phyloP scores from a whole-genome alignment of 2,797 vertebrate species.

The Dipus sagitta region DNA sequence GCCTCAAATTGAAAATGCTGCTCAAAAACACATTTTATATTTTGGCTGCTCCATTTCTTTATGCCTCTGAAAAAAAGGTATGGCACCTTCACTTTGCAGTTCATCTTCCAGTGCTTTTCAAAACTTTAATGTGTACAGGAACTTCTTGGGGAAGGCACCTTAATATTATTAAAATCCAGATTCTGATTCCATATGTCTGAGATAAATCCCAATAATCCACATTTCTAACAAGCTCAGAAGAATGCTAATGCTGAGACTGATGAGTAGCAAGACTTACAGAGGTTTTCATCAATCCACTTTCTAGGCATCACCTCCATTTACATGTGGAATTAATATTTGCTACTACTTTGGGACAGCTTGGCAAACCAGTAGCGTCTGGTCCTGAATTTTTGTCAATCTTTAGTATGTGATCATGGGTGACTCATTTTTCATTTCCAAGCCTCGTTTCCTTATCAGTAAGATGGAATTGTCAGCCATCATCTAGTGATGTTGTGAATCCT shows the following conservation, averaged over 20 bases:
- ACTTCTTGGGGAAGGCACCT: not conserved
- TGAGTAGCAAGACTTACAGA: not conserved
- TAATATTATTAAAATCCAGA: slow-evolving; percentile 55
- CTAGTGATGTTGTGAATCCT: not conserved
- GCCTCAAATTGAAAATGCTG: not conserved
- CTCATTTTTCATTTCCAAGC: not conserved
- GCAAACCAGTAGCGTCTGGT: not conserved
- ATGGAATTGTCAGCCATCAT: not conserved
- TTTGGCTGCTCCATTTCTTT: not conserved
- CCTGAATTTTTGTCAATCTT: not conserved
- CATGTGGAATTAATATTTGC: not conserved
- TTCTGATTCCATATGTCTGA: slow-evolving; percentile 18
- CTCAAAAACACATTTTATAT: slow-evolving; percentile 2
- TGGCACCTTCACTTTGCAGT: not conserved
- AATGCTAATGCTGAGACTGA: not conserved
- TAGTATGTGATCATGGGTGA: slow-evolving; percentile 1
- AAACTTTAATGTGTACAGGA: not conserved
- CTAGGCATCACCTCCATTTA: slow-evolving; percentile 21
- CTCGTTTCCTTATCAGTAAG: slow-evolving; percentile 12
- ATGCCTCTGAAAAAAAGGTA: slow-evolving; percentile 27
- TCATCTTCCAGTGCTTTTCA: no score
- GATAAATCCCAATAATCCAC: not conserved
- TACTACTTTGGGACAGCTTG: not conserved
- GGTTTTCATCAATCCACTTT: slow-evolving; percentile 49
- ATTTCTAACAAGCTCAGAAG: not conserved